Evolutionary conservation across 2,797 vertebrate genomes (phyloP).

Genomic region (Onychomys torridus): DNA sequence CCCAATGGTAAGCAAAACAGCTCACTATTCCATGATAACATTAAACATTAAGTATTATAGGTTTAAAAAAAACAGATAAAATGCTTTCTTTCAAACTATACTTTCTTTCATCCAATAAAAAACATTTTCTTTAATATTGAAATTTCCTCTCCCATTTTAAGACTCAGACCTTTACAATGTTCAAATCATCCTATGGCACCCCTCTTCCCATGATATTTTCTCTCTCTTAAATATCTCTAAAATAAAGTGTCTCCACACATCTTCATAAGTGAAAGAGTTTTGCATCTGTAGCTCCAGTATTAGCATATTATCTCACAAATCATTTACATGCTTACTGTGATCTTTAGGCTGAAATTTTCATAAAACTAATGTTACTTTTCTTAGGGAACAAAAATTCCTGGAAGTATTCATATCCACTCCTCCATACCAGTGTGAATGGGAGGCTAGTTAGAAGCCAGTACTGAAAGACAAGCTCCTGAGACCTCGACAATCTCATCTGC

Average conservation of each 20-base stretch:
- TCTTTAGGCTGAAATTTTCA: background rate
- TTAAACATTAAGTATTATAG: constrained; percentile 5
- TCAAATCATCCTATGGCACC: background rate
- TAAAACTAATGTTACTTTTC: background rate
- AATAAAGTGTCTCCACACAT: background rate
- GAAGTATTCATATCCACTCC: background rate
- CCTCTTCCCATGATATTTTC: background rate
- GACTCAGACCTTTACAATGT: constrained; percentile 10
- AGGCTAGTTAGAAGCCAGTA: background rate
- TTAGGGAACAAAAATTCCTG: background rate
- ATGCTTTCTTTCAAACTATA: background rate
- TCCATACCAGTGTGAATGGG: background rate
- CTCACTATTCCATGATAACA: background rate
- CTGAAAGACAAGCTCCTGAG: background rate
- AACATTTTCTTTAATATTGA: background rate
- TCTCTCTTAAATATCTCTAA: background rate
- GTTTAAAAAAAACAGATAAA: constrained; percentile 13
- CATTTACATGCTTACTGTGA: background rate
- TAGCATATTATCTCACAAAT: background rate
- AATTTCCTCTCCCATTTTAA: background rate
- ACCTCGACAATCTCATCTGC: background rate
- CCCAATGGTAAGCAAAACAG: background rate
- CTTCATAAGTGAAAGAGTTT: background rate
- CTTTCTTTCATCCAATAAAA: background rate
- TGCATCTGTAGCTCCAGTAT: background rate